Percentiles rank a stretch among this genome's conserved stretches.
phyloP scores from a whole-genome alignment of 30 jellyfish, hydroid and myxozoan species.

The Phacellophora camtschatica region DNA sequence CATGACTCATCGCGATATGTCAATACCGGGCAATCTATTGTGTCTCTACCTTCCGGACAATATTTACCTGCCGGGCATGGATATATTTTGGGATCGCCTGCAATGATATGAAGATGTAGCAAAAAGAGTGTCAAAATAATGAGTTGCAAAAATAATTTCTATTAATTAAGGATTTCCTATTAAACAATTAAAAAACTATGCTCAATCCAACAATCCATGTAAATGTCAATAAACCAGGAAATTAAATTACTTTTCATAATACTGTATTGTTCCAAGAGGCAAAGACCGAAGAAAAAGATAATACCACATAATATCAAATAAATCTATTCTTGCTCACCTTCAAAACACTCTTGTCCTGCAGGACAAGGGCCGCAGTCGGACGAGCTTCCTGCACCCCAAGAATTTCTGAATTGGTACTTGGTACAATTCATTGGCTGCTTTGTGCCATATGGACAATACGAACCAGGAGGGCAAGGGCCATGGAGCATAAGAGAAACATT shows the following conservation, averaged over 20 bases:
- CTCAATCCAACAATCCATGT: too few species aligned
- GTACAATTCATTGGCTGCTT: conserved; percentile 78
- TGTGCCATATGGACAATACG: conserved; percentile 77
- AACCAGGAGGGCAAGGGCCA: conserved; percentile 99
- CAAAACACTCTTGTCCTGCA: conserved; percentile 92
- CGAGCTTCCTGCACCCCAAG: conserved; percentile 84
- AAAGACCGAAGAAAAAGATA: too few species aligned
- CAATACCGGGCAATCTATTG: conserved; percentile 78
- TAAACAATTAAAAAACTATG: too few species aligned
- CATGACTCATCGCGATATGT: conserved; percentile 78
- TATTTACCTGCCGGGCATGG: conserved; percentile 94
- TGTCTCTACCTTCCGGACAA: conserved; percentile 76
- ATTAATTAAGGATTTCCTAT: too few species aligned
- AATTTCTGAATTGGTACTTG: conserved; percentile 59
- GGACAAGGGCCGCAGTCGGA: conserved; percentile 96
- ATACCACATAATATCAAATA: too few species aligned
- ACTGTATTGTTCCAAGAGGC: too few species aligned
- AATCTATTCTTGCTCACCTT: conserved; percentile 78
- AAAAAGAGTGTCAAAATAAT: too few species aligned
- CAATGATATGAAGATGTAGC: too few species aligned
- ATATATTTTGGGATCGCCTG: conserved; percentile 82
- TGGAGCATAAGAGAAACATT: conserved; percentile 42
- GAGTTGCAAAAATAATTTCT: too few species aligned
- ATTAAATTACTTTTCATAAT: too few species aligned
- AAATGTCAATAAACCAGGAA: too few species aligned